phyloP scores from a whole-genome alignment of 2,888 invertebrate genomes.

The Perizoma affinitatum region DNA sequence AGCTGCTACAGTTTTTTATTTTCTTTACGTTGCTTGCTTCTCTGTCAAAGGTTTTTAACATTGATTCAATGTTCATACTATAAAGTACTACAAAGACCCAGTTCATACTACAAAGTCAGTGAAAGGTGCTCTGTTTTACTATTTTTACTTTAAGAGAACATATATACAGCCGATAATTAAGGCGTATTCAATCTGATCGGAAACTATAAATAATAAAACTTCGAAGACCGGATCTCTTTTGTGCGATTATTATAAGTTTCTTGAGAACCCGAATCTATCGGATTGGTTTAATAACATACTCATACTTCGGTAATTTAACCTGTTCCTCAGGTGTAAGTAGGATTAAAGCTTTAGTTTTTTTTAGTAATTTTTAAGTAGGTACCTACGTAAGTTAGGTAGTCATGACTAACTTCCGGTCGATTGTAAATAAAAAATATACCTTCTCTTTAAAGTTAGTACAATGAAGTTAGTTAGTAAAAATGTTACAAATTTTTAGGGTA shows the following conservation, averaged over 20 bases:
- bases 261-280: constrained; percentile 78
- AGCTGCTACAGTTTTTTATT: no score
- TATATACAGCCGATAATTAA: constrained; percentile 80
- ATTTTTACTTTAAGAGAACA: constrained; percentile 11
- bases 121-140: background rate
- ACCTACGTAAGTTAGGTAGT: no score
- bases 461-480: no score
- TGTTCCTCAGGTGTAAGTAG: constrained; percentile 65
- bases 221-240: constrained; percentile 82
- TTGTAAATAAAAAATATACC: no score
- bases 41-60: no score
- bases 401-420: no score
- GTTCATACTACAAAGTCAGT: constrained; percentile 9
- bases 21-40: no score
- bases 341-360: background rate
- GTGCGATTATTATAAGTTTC: constrained; percentile 76
- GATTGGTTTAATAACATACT: constrained; percentile 75
- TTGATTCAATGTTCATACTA: no score
- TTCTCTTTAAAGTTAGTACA: no score
- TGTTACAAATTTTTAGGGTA: no score
- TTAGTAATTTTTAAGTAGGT: no score
- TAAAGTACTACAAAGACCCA: background rate
- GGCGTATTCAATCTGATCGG: constrained; percentile 82
- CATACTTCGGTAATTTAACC: constrained; percentile 62
- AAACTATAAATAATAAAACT: constrained; percentile 82